Evolutionary conservation across 2,888 invertebrate species (phyloP).

Genomic region (Pyrrhosoma nymphula): DNA sequence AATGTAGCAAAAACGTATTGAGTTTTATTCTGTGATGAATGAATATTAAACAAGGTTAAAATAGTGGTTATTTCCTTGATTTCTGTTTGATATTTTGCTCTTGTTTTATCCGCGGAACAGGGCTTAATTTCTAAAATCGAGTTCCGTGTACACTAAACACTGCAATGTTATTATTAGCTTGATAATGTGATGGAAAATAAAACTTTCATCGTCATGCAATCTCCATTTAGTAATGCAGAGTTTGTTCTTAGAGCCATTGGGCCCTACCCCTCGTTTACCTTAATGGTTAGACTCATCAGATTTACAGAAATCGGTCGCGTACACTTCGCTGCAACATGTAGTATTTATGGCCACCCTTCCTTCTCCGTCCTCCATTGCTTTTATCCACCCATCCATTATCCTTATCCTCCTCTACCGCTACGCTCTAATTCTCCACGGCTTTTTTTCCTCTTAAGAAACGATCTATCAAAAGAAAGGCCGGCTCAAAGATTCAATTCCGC

Average conservation of each 20-base stretch:
- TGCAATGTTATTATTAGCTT: too few species aligned
- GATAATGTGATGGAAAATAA: too few species aligned
- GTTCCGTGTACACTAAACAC: too few species aligned
- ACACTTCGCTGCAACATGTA: not conserved
- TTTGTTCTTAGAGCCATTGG: not conserved
- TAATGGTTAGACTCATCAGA: not conserved
- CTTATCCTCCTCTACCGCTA: not conserved
- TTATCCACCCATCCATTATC: constrained; percentile 1
- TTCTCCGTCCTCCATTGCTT: not conserved
- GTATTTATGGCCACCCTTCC: not conserved
- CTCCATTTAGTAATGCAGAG: not conserved
- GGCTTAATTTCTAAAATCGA: too few species aligned
- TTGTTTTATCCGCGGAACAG: too few species aligned
- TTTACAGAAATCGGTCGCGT: not conserved
- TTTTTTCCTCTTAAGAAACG: constrained; percentile 5
- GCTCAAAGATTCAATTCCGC: constrained; percentile 35
- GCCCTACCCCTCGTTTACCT: not conserved
- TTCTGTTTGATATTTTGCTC: too few species aligned
- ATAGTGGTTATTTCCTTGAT: too few species aligned
- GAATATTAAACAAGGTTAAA: too few species aligned
- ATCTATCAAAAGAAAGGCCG: constrained; percentile 22
- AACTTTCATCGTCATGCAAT: not conserved
- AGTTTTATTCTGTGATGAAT: too few species aligned
- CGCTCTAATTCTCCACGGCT: not conserved
- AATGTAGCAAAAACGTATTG: too few species aligned